Percentiles rank a stretch among this genome's conserved stretches.
These are phyloP conservation scores for Panthera tigris DNA, from an alignment of 2,113 vertebrate species.

Conservation along the genomic window DNA sequence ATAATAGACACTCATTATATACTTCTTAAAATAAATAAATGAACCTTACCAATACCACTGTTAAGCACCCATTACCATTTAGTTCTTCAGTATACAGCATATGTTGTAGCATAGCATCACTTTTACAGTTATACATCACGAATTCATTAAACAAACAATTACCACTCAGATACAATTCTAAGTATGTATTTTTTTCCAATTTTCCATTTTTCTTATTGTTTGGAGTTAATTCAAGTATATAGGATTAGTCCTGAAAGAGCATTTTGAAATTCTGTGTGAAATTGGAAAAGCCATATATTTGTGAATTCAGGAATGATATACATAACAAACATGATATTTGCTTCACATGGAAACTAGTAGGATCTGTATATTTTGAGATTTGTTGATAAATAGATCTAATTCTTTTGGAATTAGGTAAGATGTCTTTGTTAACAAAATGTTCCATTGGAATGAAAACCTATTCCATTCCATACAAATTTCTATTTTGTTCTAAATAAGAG, in stretches of 20 bases:
- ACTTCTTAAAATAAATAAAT: not conserved
- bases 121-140: not conserved
- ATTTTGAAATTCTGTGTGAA: slow-evolving; percentile 21
- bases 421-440: not conserved
- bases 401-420: not conserved
- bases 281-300: not conserved
- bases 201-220: not conserved
- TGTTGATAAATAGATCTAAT: not conserved
- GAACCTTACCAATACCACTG: not conserved
- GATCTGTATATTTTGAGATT: not conserved
- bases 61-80: not conserved
- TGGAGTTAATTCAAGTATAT: not conserved
- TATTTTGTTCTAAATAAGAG: not conserved
- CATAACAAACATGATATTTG: not conserved
- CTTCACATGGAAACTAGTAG: not conserved
- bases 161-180: not conserved
- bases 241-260: not conserved
- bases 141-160: not conserved
- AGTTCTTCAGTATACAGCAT: not conserved
- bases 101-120: not conserved
- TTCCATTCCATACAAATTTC: not conserved
- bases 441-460: not conserved
- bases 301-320: not conserved
- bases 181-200: not conserved
- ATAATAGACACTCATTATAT: not conserved